Evolutionary conservation across 2,888 invertebrate genomes (phyloP).

Genomic region (Platycheirus albimanus): DNA sequence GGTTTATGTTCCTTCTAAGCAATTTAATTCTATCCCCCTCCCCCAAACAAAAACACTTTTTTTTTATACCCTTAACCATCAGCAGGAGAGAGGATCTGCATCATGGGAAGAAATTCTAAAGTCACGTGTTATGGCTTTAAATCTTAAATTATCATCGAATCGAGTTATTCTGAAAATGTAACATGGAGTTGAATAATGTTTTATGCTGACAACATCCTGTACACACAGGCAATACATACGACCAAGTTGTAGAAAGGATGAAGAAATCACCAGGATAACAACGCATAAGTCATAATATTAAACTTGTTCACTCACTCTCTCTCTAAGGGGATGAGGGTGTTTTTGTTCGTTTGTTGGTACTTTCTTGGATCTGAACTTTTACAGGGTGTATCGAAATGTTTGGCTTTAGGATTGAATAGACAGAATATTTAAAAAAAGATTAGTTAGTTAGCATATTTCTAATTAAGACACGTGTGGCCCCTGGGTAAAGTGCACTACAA

Average conservation of each 20-base stretch:
- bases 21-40: constrained; percentile 50
- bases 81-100: constrained; percentile 1
- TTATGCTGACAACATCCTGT: constrained; percentile 67
- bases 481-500: too few relatives aligned
- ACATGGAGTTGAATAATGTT: constrained; percentile 56
- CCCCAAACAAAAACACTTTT: neutral
- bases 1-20: constrained; percentile 40
- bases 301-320: constrained; percentile 30
- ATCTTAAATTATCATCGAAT: constrained; percentile 58
- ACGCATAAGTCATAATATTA: constrained; percentile 48
- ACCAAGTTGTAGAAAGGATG: neutral
- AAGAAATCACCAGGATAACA: constrained; percentile 53
- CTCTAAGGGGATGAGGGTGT: neutral
- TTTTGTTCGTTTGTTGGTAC: neutral
- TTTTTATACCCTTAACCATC: neutral
- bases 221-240: neutral
- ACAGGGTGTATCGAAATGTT: constrained; percentile 1
- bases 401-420: too few relatives aligned
- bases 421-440: too few relatives aligned
- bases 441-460: too few relatives aligned
- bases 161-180: constrained; percentile 38
- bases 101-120: constrained; percentile 32
- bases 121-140: constrained; percentile 66
- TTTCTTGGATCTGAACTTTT: neutral
- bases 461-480: too few relatives aligned